phyloP scores from a whole-genome alignment of 2,797 vertebrate genomes.

The Parauchenoglanis ngamensis region DNA sequence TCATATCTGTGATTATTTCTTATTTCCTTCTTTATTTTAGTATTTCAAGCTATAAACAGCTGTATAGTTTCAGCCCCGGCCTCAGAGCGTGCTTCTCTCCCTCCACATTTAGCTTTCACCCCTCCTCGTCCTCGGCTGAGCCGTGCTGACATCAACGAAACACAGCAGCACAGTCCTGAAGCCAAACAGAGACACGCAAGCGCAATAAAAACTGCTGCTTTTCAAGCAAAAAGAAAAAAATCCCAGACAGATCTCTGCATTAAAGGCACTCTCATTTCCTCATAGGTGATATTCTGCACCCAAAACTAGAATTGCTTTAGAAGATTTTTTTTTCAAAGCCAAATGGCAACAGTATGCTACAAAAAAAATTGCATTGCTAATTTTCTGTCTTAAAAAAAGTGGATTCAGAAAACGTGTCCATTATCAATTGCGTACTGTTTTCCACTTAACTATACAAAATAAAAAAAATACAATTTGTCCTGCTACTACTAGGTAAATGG shows the following conservation, averaged over 20 bases:
- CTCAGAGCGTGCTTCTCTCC: background rate
- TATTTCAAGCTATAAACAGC: background rate
- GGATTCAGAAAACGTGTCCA: too few relatives aligned
- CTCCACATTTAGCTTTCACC: background rate
- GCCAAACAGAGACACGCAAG: background rate
- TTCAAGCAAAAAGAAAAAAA: background rate
- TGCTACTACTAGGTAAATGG: background rate
- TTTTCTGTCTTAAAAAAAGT: too few relatives aligned
- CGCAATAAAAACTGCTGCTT: background rate
- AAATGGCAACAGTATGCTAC: background rate
- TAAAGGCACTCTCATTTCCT: background rate
- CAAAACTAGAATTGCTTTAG: background rate
- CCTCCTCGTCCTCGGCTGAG: background rate
- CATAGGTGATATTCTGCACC: background rate
- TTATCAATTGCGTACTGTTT: background rate
- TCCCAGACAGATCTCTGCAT: background rate
- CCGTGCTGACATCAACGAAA: background rate
- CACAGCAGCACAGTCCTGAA: background rate
- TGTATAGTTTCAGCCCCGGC: background rate
- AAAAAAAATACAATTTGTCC: background rate
- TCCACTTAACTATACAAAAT: background rate
- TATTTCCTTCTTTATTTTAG: background rate
- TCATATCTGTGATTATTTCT: background rate
- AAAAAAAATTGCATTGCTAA: background rate
- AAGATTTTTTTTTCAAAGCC: background rate